Percentiles rank a stretch among this genome's conserved stretches.
These are phyloP conservation scores for Megaceryle maxima DNA, from an alignment of 2,113 vertebrate genomes.

Conservation along the genomic window DNA sequence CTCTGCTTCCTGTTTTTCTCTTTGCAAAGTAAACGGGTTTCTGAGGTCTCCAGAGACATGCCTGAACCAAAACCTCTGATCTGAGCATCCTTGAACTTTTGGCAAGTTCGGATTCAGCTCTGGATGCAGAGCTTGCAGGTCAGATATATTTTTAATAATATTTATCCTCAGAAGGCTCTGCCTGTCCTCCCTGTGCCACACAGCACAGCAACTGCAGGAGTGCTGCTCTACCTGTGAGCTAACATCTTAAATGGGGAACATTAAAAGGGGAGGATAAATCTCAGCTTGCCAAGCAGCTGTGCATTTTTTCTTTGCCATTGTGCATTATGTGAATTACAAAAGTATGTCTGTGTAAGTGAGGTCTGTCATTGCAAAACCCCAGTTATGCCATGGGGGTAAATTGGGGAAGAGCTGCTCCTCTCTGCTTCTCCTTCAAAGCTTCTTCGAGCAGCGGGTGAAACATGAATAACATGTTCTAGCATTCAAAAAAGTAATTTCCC, in stretches of 20 bases:
- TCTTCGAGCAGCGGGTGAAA: not conserved
- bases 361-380: fast-evolving
- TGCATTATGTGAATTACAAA: not conserved
- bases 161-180: not conserved
- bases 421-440: not conserved
- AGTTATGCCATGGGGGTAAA: fast-evolving
- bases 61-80: slow-evolving; percentile 9
- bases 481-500: not conserved
- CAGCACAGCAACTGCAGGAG: not conserved
- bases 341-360: not conserved
- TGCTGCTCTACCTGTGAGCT: not conserved
- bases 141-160: not conserved
- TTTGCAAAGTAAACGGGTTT: not conserved
- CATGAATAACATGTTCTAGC: not conserved
- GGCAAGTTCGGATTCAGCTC: not conserved
- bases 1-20: slow-evolving; percentile 56
- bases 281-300: not conserved
- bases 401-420: not conserved
- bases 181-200: fast-evolving
- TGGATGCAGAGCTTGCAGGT: not conserved
- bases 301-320: not conserved
- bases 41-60: not conserved
- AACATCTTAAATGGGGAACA: fast-evolving
- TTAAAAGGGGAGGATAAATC: not conserved
- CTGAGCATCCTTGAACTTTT: slow-evolving; percentile 37